These are phyloP conservation scores for Anorthoa munda DNA, from an alignment of 2,888 invertebrate species.

Conservation along the genomic window DNA sequence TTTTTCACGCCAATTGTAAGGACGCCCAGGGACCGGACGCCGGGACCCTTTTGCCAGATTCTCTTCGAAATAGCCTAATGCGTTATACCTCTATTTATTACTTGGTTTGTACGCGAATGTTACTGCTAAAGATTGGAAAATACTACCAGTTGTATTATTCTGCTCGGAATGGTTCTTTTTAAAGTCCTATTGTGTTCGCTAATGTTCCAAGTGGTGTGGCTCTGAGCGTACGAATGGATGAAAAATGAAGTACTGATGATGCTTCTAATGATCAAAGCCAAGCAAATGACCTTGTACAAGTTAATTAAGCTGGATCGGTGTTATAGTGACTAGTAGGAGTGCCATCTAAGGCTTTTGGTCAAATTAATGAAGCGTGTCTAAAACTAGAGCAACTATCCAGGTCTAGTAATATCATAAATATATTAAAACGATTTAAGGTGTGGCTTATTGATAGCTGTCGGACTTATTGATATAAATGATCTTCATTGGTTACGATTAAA, in stretches of 20 bases:
- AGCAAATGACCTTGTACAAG: conserved; percentile 35
- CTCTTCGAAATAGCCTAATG: conserved; percentile 70
- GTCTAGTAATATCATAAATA: conserved; percentile 56
- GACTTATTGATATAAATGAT: conserved; percentile 47
- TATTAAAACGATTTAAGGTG: conserved; percentile 56
- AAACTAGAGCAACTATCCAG: conserved; percentile 43
- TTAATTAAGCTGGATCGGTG: conserved; percentile 35
- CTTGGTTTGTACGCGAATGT: conserved; percentile 60
- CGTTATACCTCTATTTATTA: conserved; percentile 71
- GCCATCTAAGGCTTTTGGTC: conserved; percentile 45
- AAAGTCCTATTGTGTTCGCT: conserved; percentile 27
- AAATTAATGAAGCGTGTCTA: conserved; percentile 38
- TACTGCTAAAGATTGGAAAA: conserved; percentile 52
- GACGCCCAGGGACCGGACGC: conserved; percentile 57
- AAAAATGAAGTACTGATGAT: conserved; percentile 36
- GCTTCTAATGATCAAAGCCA: conserved; percentile 34
- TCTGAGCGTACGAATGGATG: conserved; percentile 27
- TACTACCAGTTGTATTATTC: conserved; percentile 42
- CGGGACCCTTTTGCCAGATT: conserved; percentile 69
- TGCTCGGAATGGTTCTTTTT: conserved; percentile 27
- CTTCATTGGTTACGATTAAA: conserved; percentile 45
- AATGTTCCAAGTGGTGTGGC: conserved; percentile 27
- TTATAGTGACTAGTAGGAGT: conserved; percentile 25
- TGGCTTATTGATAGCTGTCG: conserved; percentile 54
- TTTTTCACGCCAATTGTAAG: conserved; percentile 68